Conservation (phyloP, 1,140 invertebrate species). For the Chelonus insularis region DNA sequence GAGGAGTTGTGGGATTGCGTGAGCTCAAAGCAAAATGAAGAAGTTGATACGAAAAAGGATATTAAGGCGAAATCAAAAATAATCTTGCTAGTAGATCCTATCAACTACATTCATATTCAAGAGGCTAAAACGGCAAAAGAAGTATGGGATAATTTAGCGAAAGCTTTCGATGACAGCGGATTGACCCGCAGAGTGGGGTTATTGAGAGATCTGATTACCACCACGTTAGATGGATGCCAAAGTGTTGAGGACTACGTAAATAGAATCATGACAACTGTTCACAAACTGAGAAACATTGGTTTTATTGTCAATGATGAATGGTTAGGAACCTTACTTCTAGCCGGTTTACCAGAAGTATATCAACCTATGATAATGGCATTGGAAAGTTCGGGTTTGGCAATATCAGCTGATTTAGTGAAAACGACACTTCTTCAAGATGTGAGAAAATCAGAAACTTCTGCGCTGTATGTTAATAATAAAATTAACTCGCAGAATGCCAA, state of each 20-base stretch:
- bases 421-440: constrained; percentile 53
- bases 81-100: constrained; percentile 42
- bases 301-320: constrained; percentile 47
- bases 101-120: constrained; percentile 43
- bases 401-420: constrained; percentile 50
- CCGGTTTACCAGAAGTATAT: constrained; percentile 47
- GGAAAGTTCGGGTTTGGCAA: constrained; percentile 42
- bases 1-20: too few species aligned
- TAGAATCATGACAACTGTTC: constrained; percentile 41
- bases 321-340: constrained; percentile 46
- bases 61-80: constrained; percentile 39
- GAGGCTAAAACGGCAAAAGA: constrained; percentile 33
- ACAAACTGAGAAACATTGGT: constrained; percentile 42
- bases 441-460: background rate
- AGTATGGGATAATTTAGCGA: constrained; percentile 38
- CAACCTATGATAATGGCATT: constrained; percentile 54
- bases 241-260: constrained; percentile 46
- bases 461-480: too few species aligned
- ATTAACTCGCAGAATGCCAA: background rate
- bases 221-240: constrained; percentile 35
- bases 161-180: constrained; percentile 45
- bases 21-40: constrained; percentile 23
- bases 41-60: constrained; percentile 35
- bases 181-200: constrained; percentile 45
- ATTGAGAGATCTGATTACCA: constrained; percentile 38